These are phyloP conservation scores for Vannuccia rotundouncinata DNA, from an alignment of 2,888 invertebrate genomes.

Conservation along the genomic window DNA sequence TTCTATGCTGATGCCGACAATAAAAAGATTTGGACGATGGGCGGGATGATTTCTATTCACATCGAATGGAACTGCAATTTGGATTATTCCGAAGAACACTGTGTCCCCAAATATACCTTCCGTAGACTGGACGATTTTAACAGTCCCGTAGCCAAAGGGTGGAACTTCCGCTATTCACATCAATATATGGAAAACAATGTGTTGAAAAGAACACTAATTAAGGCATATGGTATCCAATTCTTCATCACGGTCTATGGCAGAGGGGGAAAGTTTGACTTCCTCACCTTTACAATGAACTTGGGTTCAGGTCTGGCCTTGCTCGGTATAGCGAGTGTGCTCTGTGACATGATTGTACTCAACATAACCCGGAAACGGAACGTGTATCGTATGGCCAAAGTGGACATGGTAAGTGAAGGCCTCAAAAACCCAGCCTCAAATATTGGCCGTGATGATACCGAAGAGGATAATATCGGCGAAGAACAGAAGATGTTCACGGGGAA, in stretches of 20 bases:
- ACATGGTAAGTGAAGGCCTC: constrained; percentile 17
- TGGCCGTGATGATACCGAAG: neutral
- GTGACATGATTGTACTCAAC: constrained; percentile 40
- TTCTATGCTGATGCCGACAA: constrained; percentile 38
- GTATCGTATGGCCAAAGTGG: constrained; percentile 39
- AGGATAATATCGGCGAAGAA: neutral
- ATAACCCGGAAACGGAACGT: constrained; percentile 37
- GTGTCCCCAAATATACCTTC: constrained; percentile 39
- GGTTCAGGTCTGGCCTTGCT: constrained; percentile 41
- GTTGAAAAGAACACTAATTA: constrained; percentile 38
- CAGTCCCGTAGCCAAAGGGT: constrained; percentile 37
- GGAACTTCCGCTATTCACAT: constrained; percentile 43
- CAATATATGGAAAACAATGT: constrained; percentile 37
- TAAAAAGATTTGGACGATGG: constrained; percentile 39
- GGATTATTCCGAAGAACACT: constrained; percentile 35
- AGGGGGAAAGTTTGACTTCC: constrained; percentile 39
- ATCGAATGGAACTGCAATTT: constrained; percentile 40
- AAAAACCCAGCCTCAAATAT: too few relatives aligned
- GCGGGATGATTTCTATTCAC: constrained; percentile 40
- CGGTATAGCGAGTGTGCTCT: constrained; percentile 39
- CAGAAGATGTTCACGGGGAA: neutral
- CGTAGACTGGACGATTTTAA: constrained; percentile 43
- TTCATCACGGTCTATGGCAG: constrained; percentile 39
- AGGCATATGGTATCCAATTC: constrained; percentile 44
- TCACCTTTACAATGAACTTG: constrained; percentile 39